Base-by-base conservation (phyloP, 2,113 vertebrate genomes). In the Brienomyrus longianalis region DNA sequence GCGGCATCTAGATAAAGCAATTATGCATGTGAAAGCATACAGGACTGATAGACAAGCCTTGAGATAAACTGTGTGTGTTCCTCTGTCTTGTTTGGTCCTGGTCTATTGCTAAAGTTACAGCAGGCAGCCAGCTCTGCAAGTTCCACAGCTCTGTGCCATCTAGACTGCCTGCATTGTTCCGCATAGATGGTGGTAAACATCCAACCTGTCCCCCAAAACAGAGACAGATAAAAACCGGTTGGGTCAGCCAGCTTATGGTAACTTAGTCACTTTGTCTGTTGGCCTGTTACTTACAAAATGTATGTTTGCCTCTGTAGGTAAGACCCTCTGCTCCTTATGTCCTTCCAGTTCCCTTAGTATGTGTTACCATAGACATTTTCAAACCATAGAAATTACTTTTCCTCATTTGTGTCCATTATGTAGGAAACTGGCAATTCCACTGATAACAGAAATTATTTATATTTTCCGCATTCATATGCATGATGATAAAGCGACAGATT, bases 171-270 rank as follows among this genome's bases (percentile, higher is more conserved):
- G 77, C 19, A 59, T 31, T 87, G 77, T 89, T 74, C 83, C 83
- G 77, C 56, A 80, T 5, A 27, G 35, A 91, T 91, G 91, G 92
- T 93, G 93, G 92, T 92, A 95, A 96, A 96, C 95, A 96, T 96
- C 95, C 94, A 94, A 95, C 93, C 93, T 90, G 91, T 93, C 93
- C 95, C 93, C 92, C 95, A 95, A 95, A 94, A 85, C 94, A 95
- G 92, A 47, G 85, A 88, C 51, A 93, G 94, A 96, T 95, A 95
- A 94, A 93, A 83, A 77, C 5, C 39, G 5, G 93, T 90, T 92
- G 92, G 74, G 23, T 90, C 83, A 90, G 91, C 92, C 45, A 35
- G 4, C 17, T 43, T 80, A 80, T 2, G 35, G n/a, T 39, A 43
- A 3, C 31, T 8, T 62, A 62, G 59, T 48, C 3, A 17, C 31